Evolutionary conservation across 2,113 vertebrate species (phyloP).

Genomic region (Engystomops pustulosus): DNA sequence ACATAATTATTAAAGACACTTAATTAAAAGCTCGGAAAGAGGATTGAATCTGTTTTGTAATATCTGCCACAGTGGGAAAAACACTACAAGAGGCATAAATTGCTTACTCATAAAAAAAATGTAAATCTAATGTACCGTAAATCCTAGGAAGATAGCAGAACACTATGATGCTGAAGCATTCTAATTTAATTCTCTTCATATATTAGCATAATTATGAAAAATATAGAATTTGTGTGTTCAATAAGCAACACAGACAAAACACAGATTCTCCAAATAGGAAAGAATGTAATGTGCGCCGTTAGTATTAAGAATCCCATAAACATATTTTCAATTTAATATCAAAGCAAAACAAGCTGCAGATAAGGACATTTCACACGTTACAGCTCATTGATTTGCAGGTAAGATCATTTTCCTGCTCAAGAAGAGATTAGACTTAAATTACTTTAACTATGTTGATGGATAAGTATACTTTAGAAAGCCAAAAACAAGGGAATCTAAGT

Average conservation of each 20-base stretch:
- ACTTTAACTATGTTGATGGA: neutral
- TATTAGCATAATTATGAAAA: slow-evolving; percentile 40
- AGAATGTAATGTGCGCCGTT: neutral
- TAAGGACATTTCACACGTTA: neutral
- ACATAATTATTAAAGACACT: slow-evolving; percentile 56
- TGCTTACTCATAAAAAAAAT: slow-evolving; percentile 52
- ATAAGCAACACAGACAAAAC: slow-evolving; percentile 5
- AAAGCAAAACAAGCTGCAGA: neutral
- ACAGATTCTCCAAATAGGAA: neutral
- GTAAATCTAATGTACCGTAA: slow-evolving; percentile 45
- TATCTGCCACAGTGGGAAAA: slow-evolving; percentile 55
- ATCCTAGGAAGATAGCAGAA: slow-evolving; percentile 36
- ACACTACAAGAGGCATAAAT: slow-evolving; percentile 50
- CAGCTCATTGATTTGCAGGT: neutral
- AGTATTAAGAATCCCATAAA: neutral
- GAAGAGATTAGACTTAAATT: neutral
- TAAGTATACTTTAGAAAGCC: neutral
- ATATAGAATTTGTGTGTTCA: slow-evolving; percentile 19
- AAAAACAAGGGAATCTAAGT: neutral
- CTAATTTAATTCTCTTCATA: slow-evolving; percentile 35
- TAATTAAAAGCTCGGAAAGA: slow-evolving; percentile 55
- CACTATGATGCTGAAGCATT: slow-evolving; percentile 27
- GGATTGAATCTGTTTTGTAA: slow-evolving; percentile 55
- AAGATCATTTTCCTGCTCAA: neutral
- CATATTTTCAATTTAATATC: neutral